Evolutionary conservation across 2,797 vertebrate species (phyloP).

Genomic region (Molothrus ater): DNA sequence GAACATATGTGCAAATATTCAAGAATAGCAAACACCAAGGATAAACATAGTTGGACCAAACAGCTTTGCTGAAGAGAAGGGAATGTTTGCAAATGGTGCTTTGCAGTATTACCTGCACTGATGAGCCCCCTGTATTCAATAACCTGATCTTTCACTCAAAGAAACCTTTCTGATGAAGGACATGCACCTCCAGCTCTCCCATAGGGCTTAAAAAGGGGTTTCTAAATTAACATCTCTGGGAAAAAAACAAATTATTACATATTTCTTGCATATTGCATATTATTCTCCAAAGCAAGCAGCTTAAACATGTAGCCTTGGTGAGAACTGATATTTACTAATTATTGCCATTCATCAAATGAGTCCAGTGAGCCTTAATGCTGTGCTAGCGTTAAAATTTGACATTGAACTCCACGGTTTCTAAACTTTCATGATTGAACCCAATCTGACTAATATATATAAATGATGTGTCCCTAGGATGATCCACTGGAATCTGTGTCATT

Average conservation of each 20-base stretch:
- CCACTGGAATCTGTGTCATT: neutral
- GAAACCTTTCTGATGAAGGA: neutral
- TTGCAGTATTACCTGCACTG: neutral
- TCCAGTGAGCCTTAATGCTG: neutral
- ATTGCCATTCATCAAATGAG: conserved; percentile 27
- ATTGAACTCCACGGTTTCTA: conserved; percentile 8
- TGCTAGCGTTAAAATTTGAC: neutral
- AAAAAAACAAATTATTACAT: neutral
- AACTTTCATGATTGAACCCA: neutral
- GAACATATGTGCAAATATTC: conserved; percentile 66
- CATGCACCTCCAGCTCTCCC: neutral
- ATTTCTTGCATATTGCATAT: neutral
- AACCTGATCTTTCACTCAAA: neutral
- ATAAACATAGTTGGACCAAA: conserved; percentile 43
- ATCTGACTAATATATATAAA: neutral
- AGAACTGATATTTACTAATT: conserved; percentile 40
- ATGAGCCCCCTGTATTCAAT: neutral
- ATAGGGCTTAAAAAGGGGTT: neutral
- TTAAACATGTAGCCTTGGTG: neutral
- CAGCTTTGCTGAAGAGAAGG: neutral
- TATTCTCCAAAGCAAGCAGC: neutral
- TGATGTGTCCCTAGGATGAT: neutral
- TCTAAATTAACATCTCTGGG: neutral
- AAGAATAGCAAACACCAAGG: conserved; percentile 59
- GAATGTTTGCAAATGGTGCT: conserved; percentile 11